Conservation (phyloP, 2,888 invertebrate genomes). For the Catocala nupta region DNA sequence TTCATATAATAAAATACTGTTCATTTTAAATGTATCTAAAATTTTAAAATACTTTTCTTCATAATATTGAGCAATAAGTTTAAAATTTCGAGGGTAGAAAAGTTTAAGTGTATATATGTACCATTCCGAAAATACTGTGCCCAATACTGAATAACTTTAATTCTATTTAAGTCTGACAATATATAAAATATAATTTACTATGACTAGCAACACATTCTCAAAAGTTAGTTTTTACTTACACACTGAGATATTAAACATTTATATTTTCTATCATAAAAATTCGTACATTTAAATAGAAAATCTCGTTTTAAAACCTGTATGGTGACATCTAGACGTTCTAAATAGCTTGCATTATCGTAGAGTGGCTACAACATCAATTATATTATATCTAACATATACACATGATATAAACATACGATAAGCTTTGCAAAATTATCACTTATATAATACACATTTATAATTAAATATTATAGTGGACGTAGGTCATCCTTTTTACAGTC, state of each 20-base stretch:
- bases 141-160: not conserved
- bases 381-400: slow-evolving; percentile 29
- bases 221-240: not conserved
- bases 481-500: no score
- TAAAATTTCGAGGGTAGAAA: slow-evolving; percentile 3
- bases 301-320: not conserved
- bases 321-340: not conserved
- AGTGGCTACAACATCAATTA: slow-evolving; percentile 46
- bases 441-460: not conserved
- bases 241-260: not conserved
- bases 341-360: slow-evolving; percentile 12
- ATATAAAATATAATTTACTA: not conserved
- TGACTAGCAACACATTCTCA: slow-evolving; percentile 17
- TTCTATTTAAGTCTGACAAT: slow-evolving; percentile 1
- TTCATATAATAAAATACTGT: slow-evolving; percentile 34
- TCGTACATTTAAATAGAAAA: not conserved
- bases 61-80: slow-evolving; percentile 36
- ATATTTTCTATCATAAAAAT: not conserved
- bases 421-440: slow-evolving; percentile 22
- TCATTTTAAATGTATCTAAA: slow-evolving; percentile 20
- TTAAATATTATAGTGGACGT: no score
- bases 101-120: no score
- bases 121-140: not conserved
- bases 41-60: slow-evolving; percentile 17
- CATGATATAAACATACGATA: slow-evolving; percentile 26